These are phyloP conservation scores for Enteromius mattozi DNA, from an alignment of 2,797 vertebrate genomes.

Conservation along the genomic window DNA sequence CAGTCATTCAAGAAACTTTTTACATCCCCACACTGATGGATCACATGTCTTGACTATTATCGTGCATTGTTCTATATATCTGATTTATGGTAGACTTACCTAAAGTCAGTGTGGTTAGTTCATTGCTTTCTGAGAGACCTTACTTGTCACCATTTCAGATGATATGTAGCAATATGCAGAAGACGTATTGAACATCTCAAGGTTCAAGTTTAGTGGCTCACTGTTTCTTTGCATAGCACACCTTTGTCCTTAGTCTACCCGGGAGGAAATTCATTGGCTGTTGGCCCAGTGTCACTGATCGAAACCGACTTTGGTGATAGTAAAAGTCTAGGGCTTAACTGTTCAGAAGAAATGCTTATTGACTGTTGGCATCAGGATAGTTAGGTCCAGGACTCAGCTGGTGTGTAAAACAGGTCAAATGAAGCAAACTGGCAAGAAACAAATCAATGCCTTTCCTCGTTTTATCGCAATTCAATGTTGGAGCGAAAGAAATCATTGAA, in stretches of 20 bases:
- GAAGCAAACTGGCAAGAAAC: constrained; percentile 17
- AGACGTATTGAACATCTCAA: background rate
- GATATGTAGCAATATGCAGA: constrained; percentile 10
- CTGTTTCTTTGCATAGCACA: constrained; percentile 1
- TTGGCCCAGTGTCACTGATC: constrained; percentile 34
- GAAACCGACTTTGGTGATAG: constrained; percentile 30
- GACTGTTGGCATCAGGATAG: background rate
- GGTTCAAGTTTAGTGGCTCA: constrained; percentile 28
- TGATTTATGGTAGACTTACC: constrained; percentile 5
- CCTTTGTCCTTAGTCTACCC: background rate
- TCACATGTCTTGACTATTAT: background rate
- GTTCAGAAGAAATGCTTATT: constrained; percentile 28
- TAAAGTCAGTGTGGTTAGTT: background rate
- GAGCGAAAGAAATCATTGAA: background rate
- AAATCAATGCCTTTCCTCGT: constrained; percentile 2
- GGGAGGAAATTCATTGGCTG: background rate
- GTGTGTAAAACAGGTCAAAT: constrained; percentile 33
- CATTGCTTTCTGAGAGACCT: constrained; percentile 7
- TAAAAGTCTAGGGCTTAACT: constrained; percentile 10
- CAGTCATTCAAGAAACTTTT: background rate
- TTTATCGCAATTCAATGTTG: background rate
- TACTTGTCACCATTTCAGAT: background rate
- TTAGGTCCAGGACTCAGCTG: constrained; percentile 17
- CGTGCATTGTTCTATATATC: background rate
- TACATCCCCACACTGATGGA: background rate